These are phyloP conservation scores for Aeoliscus strigatus DNA, from an alignment of 2,797 vertebrate species.

Conservation along the genomic window DNA sequence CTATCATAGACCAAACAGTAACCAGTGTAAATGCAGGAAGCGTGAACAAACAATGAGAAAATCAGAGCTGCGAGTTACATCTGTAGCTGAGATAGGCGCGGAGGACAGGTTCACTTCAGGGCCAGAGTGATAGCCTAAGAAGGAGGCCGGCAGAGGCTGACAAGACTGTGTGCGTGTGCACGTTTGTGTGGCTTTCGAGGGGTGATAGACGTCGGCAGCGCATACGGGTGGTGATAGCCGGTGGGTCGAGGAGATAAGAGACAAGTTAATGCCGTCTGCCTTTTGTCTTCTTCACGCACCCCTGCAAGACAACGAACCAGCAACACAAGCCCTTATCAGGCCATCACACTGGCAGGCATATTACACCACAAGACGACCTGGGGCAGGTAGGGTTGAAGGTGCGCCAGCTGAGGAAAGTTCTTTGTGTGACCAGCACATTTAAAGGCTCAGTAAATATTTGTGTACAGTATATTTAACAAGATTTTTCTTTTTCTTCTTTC, in stretches of 20 bases:
- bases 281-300: constrained; percentile 71
- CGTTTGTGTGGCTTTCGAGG: constrained; percentile 12
- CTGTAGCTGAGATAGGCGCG: constrained; percentile 30
- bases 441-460: constrained; percentile 64
- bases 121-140: constrained; percentile 45
- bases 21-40: constrained; percentile 29
- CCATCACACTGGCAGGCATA: constrained; percentile 41
- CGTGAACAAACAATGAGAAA: constrained; percentile 46
- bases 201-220: constrained; percentile 34
- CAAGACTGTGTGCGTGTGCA: constrained; percentile 17
- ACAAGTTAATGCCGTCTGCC: constrained; percentile 67
- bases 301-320: constrained; percentile 57
- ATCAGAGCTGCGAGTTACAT: constrained; percentile 43
- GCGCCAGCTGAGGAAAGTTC: constrained; percentile 44
- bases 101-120: constrained; percentile 61
- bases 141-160: constrained; percentile 14
- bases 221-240: constrained; percentile 45
- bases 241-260: constrained; percentile 62
- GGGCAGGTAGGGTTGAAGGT: constrained; percentile 46
- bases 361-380: constrained; percentile 41
- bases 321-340: constrained; percentile 59
- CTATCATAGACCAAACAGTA: constrained; percentile 45
- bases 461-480: constrained; percentile 47
- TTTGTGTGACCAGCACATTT: constrained; percentile 38
- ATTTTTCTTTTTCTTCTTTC: no score